phyloP scores from a whole-genome alignment of 2,113 vertebrate species.

The Centropus bengalensis region DNA sequence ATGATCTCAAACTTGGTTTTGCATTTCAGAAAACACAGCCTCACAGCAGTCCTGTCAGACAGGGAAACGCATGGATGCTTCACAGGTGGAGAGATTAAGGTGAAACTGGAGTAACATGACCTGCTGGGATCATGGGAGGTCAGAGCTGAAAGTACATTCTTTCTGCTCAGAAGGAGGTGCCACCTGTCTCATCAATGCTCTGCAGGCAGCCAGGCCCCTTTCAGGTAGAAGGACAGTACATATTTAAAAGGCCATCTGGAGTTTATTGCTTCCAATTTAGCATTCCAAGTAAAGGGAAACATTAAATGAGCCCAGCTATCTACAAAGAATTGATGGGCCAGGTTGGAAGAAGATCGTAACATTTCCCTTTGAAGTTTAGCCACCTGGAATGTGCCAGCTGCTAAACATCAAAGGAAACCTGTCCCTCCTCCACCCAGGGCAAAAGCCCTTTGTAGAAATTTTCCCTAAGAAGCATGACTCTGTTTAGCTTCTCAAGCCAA shows the following conservation, averaged over 20 bases:
- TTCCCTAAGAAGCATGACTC: constrained; percentile 34
- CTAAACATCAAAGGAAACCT: constrained; percentile 65
- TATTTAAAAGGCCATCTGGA: constrained; percentile 63
- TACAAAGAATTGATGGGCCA: constrained; percentile 39
- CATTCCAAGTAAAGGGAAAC: constrained; percentile 52
- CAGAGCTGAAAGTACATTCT: constrained; percentile 28
- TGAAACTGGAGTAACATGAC: background rate
- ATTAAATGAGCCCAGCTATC: constrained; percentile 47
- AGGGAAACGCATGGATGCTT: background rate
- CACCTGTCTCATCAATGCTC: constrained; percentile 31
- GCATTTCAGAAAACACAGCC: background rate
- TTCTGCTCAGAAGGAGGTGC: constrained; percentile 25
- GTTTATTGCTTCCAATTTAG: constrained; percentile 63
- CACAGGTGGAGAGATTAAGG: constrained; percentile 14
- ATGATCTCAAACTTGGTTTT: background rate
- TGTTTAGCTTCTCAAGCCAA: constrained; percentile 53
- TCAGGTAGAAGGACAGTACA: constrained; percentile 29
- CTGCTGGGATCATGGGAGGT: constrained; percentile 25
- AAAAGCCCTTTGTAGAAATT: constrained; percentile 39
- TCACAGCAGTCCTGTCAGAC: background rate
- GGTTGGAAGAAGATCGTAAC: constrained; percentile 50
- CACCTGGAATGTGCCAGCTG: constrained; percentile 52
- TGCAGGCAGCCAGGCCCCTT: constrained; percentile 18
- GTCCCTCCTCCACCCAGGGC: constrained; percentile 49
- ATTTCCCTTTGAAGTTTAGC: constrained; percentile 64